These are phyloP conservation scores for Volucella bombylans DNA, from an alignment of 2,888 invertebrate species.

Conservation along the genomic window DNA sequence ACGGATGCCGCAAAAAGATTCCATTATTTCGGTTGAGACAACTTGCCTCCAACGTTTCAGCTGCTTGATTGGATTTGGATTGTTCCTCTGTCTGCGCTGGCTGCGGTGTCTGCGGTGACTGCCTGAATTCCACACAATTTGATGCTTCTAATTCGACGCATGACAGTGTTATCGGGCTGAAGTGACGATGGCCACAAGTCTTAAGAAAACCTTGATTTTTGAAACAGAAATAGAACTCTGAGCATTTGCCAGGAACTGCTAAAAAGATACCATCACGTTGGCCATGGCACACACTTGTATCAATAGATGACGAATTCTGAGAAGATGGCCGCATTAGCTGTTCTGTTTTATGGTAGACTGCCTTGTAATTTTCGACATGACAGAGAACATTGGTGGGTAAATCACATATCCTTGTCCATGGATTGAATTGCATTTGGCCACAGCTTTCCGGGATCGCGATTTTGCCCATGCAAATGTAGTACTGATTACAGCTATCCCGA, in stretches of 20 bases:
- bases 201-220: conserved; percentile 73
- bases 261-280: conserved; percentile 77
- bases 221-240: conserved; percentile 79
- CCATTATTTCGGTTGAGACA: conserved; percentile 57
- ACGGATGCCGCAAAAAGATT: conserved; percentile 75
- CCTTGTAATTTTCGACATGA: background rate
- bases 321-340: background rate
- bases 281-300: conserved; percentile 76
- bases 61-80: background rate
- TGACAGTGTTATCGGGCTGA: conserved; percentile 44
- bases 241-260: conserved; percentile 79
- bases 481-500: conserved; percentile 75
- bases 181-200: conserved; percentile 73
- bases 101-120: too few species aligned
- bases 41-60: background rate
- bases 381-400: conserved; percentile 46
- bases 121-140: conserved; percentile 40
- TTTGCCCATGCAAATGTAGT: conserved; percentile 75
- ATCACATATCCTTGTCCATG: conserved; percentile 33
- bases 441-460: conserved; percentile 50
- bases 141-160: conserved; percentile 41
- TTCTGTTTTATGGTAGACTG: background rate
- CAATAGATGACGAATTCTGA: background rate
- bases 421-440: conserved; percentile 51
- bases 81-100: too few species aligned